Evolutionary conservation across 2,888 invertebrate species (phyloP), one percentile per base, ranked within the genome.

Genomic region (Caenorhabditis afra): DNA sequence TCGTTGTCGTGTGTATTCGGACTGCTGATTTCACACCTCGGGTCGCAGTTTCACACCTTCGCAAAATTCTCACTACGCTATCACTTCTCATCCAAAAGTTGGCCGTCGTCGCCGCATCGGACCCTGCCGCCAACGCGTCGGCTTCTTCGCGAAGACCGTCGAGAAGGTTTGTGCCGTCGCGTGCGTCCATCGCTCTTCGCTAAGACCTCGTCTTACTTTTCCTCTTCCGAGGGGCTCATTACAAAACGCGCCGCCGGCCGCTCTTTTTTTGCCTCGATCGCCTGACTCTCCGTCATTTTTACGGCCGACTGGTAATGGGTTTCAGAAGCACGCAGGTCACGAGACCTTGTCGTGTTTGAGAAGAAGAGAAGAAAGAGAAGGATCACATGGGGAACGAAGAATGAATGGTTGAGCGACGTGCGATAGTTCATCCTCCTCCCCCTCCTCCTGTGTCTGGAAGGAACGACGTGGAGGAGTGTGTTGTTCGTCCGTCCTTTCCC

Each of bases 1-100:
- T 70, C 70, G 70, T 55, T 55, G 71, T 71, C 61, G 71, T 71
- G 71, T 71, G 71, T 71, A 71, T 71, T 71, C 64, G 71, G 62
- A 64, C 55, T 57, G 71, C 62, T 64, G 64, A 71, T 71, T 71
- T 71, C 71, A 71, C 71, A 71, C 71, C 71, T 71, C 39, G 57
- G 29, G 29, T 29, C 29, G 29, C 29, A 29, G 62, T 64, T 71
- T 70, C 70, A 70, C 70, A 70, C 70, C 70, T 70, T 57, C 62
- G 37, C 55, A 71, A 61, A 55, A 68, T 68, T 57, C 55, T 71
- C 47, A 71, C 71, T 41, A 47, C 29, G 55, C 18, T 64, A 22
- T 71, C 71, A n/a, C 16, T 71, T 18, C 39, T 65, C 52, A 53
- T 74, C 35, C 50, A 66, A 66, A 74, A 50, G 4, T 53, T 50